A percentile compares a stretch with the other conserved stretches of the same genome.
Evolutionary conservation across 2,888 invertebrate species (phyloP).

Genomic region (Campoplex nolae): DNA sequence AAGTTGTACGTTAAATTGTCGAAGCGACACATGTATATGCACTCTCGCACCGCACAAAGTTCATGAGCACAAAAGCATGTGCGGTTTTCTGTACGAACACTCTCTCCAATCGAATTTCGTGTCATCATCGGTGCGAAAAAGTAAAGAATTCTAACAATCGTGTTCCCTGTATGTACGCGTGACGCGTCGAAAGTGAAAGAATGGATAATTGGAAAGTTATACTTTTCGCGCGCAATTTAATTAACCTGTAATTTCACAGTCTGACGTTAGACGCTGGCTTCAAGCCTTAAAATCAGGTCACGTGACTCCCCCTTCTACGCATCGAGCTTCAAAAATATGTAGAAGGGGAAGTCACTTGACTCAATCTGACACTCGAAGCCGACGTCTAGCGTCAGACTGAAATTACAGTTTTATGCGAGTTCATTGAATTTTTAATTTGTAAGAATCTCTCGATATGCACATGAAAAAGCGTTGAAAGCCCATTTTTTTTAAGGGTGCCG

Average conservation of each 20-base stretch:
- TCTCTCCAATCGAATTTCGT: slow-evolving; percentile 59
- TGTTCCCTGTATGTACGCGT: neutral
- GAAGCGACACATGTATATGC: slow-evolving; percentile 44
- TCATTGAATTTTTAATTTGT: neutral
- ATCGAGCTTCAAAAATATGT: too few species aligned
- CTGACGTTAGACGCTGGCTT: too few species aligned
- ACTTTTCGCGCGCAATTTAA: neutral
- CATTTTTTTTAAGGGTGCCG: slow-evolving; percentile 9
- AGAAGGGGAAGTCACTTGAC: too few species aligned
- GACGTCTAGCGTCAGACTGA: too few species aligned
- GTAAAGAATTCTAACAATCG: neutral
- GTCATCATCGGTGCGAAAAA: slow-evolving; percentile 50
- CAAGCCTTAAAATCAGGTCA: too few species aligned
- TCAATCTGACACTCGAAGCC: too few species aligned
- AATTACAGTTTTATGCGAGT: neutral
- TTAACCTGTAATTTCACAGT: too few species aligned
- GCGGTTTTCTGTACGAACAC: slow-evolving; percentile 60
- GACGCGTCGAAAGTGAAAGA: neutral
- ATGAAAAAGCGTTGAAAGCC: neutral
- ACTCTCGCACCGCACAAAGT: slow-evolving; percentile 62
- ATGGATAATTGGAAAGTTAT: neutral
- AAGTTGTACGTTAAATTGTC: slow-evolving; percentile 51
- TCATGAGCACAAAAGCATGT: slow-evolving; percentile 65
- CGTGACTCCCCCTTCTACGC: too few species aligned
- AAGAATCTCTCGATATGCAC: neutral